These are phyloP conservation scores for Amazona ochrocephala DNA, from an alignment of 2,797 vertebrate species.

Conservation along the genomic window DNA sequence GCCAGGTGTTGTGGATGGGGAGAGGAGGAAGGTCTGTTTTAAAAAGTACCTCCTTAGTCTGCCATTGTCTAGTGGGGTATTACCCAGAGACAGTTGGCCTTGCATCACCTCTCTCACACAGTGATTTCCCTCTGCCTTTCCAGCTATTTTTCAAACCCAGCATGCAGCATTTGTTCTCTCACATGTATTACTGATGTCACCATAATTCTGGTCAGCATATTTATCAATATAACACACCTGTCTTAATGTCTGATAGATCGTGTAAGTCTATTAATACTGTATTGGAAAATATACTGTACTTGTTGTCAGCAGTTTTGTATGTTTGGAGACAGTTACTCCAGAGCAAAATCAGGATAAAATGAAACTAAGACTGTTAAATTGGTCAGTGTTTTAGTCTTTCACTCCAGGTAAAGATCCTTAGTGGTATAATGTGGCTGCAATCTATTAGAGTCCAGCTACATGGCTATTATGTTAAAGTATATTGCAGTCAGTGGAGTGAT, in stretches of 20 bases:
- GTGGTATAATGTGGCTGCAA: not conserved
- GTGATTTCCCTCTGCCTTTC: not conserved
- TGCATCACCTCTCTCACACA: not conserved
- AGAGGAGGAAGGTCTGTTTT: not conserved
- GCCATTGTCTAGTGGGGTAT: not conserved
- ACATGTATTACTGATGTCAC: not conserved
- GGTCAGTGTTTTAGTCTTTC: not conserved
- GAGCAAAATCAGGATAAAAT: not conserved
- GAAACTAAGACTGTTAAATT: not conserved
- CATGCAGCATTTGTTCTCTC: not conserved
- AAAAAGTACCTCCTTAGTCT: not conserved
- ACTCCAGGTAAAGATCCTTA: not conserved
- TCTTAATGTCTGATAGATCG: not conserved
- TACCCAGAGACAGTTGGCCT: not conserved
- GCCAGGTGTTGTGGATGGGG: not conserved
- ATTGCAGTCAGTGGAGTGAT: slow-evolving; percentile 41
- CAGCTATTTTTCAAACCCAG: not conserved
- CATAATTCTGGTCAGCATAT: not conserved
- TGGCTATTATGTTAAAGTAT: slow-evolving; percentile 4
- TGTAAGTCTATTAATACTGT: not conserved
- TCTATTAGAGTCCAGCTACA: slow-evolving; percentile 6
- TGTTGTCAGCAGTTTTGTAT: not conserved
- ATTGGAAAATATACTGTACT: not conserved
- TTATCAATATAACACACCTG: not conserved
- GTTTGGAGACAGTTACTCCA: not conserved